Conservation (phyloP, 2,888 invertebrate genomes). For the Eudasyphora cyanicolor region DNA sequence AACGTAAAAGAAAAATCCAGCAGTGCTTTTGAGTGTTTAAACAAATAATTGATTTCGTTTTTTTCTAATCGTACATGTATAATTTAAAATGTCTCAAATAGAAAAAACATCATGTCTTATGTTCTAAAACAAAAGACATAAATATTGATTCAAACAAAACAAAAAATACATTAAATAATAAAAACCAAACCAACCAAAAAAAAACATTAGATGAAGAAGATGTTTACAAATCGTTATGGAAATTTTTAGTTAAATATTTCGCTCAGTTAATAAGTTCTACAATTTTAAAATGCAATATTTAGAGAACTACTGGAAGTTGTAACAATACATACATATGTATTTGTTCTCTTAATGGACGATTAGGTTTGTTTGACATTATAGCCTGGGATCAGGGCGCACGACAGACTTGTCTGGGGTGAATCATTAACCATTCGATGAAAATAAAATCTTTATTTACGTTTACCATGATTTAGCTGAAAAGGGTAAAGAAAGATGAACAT, state of each 20-base stretch:
- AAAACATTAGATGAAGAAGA: slow-evolving; percentile 49
- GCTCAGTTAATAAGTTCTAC: too few relatives aligned
- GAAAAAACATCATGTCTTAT: slow-evolving; percentile 33
- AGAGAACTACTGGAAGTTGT: too few relatives aligned
- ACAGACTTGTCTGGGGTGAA: too few relatives aligned
- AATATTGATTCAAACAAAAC: neutral
- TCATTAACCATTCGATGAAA: too few relatives aligned
- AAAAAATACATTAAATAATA: slow-evolving; percentile 28
- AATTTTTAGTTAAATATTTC: neutral
- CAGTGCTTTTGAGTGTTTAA: slow-evolving; percentile 34
- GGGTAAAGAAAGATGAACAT: too few relatives aligned
- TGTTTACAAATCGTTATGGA: slow-evolving; percentile 38
- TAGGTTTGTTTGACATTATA: too few relatives aligned
- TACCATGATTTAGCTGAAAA: too few relatives aligned
- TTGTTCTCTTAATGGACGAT: too few relatives aligned
- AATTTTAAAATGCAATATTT: too few relatives aligned
- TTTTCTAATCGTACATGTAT: slow-evolving; percentile 28
- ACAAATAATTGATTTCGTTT: slow-evolving; percentile 40
- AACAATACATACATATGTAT: too few relatives aligned
- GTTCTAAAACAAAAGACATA: slow-evolving; percentile 13
- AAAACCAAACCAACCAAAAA: slow-evolving; percentile 37
- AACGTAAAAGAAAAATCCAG: slow-evolving; percentile 25
- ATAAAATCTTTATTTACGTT: too few relatives aligned
- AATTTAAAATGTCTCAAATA: slow-evolving; percentile 47
- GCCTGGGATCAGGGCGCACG: too few relatives aligned